phyloP scores from a whole-genome alignment of 23 tunicate species.

The Styela clava region DNA sequence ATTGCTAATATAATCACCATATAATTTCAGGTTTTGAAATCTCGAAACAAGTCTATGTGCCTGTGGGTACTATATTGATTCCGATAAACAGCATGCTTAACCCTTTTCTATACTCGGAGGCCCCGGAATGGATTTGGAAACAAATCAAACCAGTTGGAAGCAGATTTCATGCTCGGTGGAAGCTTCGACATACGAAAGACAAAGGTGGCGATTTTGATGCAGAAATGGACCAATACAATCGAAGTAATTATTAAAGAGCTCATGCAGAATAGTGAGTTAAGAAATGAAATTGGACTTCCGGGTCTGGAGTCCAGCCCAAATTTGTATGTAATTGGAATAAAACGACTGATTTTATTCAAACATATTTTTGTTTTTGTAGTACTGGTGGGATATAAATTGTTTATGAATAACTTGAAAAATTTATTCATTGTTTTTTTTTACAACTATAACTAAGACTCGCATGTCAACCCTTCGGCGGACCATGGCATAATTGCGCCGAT shows the following conservation, averaged over 20 bases:
- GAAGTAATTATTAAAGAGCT: background rate
- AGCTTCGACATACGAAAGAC: background rate
- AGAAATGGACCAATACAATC: background rate
- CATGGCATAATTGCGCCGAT: too few relatives aligned
- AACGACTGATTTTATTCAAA: background rate
- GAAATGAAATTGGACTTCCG: background rate
- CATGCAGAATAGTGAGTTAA: background rate
- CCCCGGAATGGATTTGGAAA: conserved; percentile 12
- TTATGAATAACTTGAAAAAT: too few relatives aligned
- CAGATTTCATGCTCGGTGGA: background rate
- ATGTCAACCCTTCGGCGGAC: background rate
- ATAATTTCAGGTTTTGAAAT: background rate
- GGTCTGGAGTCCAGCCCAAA: background rate
- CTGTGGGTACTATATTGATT: conserved; percentile 18
- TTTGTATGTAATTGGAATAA: background rate
- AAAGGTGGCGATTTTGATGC: background rate
- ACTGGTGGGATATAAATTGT: too few relatives aligned
- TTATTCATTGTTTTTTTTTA: background rate
- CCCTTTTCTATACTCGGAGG: conserved; percentile 22
- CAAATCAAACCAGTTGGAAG: background rate
- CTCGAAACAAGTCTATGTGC: conserved; percentile 13
- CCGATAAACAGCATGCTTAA: conserved; percentile 24
- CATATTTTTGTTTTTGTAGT: background rate
- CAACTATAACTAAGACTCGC: background rate
- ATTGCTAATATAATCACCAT: background rate